These are phyloP conservation scores for Pyrocoelia pectoralis DNA, from an alignment of 2,888 invertebrate genomes.

Conservation along the genomic window DNA sequence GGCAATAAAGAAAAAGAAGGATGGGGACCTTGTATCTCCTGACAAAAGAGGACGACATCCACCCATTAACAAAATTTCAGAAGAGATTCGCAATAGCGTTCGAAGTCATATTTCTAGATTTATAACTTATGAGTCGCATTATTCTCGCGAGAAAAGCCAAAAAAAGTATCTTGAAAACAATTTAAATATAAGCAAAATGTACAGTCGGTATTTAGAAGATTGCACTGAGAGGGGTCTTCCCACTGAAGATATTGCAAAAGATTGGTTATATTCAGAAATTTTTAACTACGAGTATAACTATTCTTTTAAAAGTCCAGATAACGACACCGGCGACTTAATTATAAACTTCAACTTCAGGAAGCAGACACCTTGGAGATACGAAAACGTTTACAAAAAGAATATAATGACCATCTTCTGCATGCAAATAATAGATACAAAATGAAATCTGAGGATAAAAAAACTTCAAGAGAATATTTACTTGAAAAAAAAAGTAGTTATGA, in stretches of 20 bases:
- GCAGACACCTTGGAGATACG: background rate
- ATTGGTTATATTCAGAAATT: slow-evolving; percentile 13
- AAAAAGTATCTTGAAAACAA: slow-evolving; percentile 16
- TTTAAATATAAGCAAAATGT: slow-evolving; percentile 19
- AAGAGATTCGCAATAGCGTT: background rate
- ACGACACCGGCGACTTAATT: background rate
- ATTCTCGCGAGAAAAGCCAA: slow-evolving; percentile 10
- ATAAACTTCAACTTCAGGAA: background rate
- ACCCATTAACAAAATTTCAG: slow-evolving; percentile 6
- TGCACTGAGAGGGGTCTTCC: background rate
- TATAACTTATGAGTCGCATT: slow-evolving; percentile 13
- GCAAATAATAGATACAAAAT: slow-evolving; percentile 4
- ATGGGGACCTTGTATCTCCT: background rate
- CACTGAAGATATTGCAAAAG: slow-evolving; percentile 1
- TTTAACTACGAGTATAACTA: slow-evolving; percentile 12
- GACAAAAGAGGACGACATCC: slow-evolving; percentile 1
- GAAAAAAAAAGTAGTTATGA: background rate
- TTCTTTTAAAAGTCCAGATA: background rate
- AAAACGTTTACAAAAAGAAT: too few relatives aligned
- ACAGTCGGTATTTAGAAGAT: slow-evolving; percentile 5
- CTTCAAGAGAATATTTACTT: background rate
- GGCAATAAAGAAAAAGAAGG: background rate
- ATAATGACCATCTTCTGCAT: slow-evolving; percentile 5
- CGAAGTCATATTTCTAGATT: slow-evolving; percentile 3
- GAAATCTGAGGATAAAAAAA: slow-evolving; percentile 1